phyloP scores from a whole-genome alignment of 2,113 vertebrate genomes.

The Xenopus laevis region DNA sequence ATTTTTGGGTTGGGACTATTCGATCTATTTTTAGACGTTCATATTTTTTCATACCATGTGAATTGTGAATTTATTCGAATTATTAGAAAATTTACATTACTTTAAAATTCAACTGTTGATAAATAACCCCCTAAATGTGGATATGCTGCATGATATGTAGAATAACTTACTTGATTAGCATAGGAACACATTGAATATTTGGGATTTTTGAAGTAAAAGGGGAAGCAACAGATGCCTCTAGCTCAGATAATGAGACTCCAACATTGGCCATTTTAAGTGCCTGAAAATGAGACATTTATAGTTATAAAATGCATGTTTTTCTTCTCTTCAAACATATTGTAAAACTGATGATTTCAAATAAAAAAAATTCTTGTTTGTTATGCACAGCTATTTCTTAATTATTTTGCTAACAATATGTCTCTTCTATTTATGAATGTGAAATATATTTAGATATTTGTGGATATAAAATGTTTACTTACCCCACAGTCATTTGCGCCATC shows the following conservation, averaged over 20 bases:
- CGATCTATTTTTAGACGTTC: too few species aligned
- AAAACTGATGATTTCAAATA: not conserved
- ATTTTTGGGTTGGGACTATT: too few species aligned
- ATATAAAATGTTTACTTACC: conserved; percentile 56
- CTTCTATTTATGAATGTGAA: not conserved
- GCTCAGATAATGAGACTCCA: conserved; percentile 70
- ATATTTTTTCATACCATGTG: too few species aligned
- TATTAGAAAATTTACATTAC: too few species aligned
- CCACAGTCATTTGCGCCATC: conserved; percentile 79
- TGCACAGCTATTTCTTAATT: not conserved
- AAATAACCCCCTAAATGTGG: too few species aligned
- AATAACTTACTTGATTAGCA: conserved; percentile 61
- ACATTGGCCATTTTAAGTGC: conserved; percentile 74
- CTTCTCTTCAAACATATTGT: not conserved
- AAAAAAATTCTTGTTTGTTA: not conserved
- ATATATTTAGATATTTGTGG: not conserved
- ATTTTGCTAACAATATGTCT: not conserved
- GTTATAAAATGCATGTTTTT: too few species aligned
- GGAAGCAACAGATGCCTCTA: conserved; percentile 74
- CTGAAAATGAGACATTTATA: conserved; percentile 55
- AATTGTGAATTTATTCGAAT: too few species aligned
- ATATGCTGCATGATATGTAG: not conserved
- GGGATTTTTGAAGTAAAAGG: conserved; percentile 69
- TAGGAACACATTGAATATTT: conserved; percentile 68
- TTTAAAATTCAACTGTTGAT: too few species aligned